Evolutionary conservation across 2,113 vertebrate genomes (phyloP).

Genomic region (Anoura caudifer): DNA sequence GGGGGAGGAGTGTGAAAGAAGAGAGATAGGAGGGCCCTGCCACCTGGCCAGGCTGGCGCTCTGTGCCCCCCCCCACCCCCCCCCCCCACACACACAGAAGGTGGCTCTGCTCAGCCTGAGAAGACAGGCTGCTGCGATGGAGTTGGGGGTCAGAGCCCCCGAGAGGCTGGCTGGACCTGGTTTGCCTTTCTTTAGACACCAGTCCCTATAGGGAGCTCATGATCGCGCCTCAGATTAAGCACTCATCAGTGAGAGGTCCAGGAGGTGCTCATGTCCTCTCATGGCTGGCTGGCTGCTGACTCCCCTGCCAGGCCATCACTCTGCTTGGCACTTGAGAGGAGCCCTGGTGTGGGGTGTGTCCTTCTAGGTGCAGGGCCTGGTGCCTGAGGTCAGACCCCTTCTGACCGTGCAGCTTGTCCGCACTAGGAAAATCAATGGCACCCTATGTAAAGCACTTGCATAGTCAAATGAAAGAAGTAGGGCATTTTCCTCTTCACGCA

Average conservation of each 20-base stretch:
- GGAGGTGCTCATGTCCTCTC: not conserved
- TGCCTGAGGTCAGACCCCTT: not conserved
- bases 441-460: not conserved
- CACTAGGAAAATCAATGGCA: not conserved
- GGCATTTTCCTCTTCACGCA: not conserved
- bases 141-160: not conserved
- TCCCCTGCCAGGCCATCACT: not conserved
- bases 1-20: not conserved
- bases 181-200: not conserved
- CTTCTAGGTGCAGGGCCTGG: not conserved
- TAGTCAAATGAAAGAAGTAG: not conserved
- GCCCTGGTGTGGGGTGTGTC: not conserved
- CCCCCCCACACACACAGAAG: no score
- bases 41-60: rapidly evolving
- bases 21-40: not conserved
- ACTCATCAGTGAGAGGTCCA: not conserved
- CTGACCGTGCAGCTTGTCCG: not conserved
- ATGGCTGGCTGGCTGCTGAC: not conserved
- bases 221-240: not conserved
- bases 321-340: not conserved
- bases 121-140: not conserved
- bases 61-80: no score
- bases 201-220: not conserved
- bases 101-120: not conserved
- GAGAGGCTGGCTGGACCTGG: not conserved